Conservation (phyloP, 2,888 invertebrate genomes). For the Cantharis rustica region DNA sequence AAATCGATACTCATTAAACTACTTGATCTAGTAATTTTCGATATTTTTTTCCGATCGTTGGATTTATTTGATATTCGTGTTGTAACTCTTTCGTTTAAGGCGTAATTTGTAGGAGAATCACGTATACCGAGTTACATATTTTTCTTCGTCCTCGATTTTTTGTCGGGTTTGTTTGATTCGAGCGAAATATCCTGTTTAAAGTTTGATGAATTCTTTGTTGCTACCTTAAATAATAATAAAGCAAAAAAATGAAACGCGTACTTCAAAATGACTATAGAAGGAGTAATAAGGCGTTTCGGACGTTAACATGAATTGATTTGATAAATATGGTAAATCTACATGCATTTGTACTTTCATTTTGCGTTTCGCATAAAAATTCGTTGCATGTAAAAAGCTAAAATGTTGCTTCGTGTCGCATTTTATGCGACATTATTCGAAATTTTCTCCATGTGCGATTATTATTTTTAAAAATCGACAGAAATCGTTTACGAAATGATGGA, state of each 20-base stretch:
- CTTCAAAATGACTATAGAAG: background rate
- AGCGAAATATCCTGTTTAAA: background rate
- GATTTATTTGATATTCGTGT: conserved; percentile 3
- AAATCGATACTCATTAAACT: background rate
- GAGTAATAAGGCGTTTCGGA: background rate
- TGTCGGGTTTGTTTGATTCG: conserved; percentile 6
- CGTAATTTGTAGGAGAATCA: conserved; percentile 20
- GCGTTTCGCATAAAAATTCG: background rate
- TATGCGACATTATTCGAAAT: background rate
- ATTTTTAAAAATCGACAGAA: background rate
- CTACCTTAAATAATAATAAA: background rate
- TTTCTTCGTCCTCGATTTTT: conserved; percentile 25
- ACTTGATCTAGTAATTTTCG: background rate
- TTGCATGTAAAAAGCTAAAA: background rate
- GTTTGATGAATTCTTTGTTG: background rate
- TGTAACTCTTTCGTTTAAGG: conserved; percentile 17
- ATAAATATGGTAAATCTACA: conserved; percentile 18
- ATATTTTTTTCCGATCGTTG: background rate
- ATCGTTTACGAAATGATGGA: background rate
- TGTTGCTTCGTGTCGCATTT: background rate
- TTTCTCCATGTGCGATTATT: background rate
- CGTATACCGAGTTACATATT: conserved; percentile 22
- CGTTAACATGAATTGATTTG: background rate
- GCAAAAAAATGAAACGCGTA: background rate
- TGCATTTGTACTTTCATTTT: conserved; percentile 18